Base-by-base conservation (phyloP, 2,888 invertebrate species). In the Acanthopleura granulata region DNA sequence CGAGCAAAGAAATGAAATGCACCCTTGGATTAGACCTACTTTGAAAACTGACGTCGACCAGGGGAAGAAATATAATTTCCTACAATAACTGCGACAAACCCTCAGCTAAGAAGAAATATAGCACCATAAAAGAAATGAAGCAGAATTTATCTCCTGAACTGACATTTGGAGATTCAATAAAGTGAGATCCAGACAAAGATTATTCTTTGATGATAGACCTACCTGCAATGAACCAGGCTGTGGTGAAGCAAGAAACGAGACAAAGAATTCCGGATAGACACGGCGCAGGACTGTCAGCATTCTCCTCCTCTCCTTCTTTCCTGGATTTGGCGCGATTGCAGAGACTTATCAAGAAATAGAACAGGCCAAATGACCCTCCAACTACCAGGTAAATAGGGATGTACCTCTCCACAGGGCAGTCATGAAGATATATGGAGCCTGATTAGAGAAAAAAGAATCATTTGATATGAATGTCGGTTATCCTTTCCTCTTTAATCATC, bases 351-450 rank as follows among this genome's bases (percentile, higher is more conserved):
- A 66, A 15, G 29, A 27, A 66, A 85, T 93, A 93, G 74, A 93
- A 88, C 74, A 93, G 91, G 0, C 95, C 95, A 11, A 94, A 92
- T 12, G 93, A 93, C 0, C 95, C 95, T 0, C 95, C 95, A 25
- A 95, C 94, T 76, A 95, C 93, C 93, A 95, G 94, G 91, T 95
- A 95, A 29, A 95, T 93, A 0, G 95, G 95, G 80, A 95, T 94
- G 77, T 94, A 92, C 0, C 94, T 94, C 90, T 95, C 94, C 69
- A 93, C 92, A 0, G 95, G 95, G 82, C 95, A 95, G 88, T 95
- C 94, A 25, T 94, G 92, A 78, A 94, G 92, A 89, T 93, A 93
- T 72, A 93, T 88, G 62, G 92, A 91, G 62, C 93, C 87, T 86
- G 74, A 9, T 40, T 3, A 40, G 9, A 6, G 40, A 9, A 40